Evolutionary conservation across 2,888 invertebrate species (phyloP).

Genomic region (Alloscopus bannaensis): DNA sequence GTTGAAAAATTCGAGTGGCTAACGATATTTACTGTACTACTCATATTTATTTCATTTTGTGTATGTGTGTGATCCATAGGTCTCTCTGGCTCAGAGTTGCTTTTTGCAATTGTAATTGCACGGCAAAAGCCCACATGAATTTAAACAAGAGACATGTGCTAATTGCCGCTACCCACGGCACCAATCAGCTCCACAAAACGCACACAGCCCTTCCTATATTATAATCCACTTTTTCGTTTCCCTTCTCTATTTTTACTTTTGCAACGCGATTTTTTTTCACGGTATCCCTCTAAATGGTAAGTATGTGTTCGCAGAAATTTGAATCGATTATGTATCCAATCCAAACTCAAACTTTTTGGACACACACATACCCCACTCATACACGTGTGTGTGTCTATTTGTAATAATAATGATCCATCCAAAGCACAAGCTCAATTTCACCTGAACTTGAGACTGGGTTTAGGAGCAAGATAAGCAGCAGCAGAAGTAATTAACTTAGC

Average conservation of each 20-base stretch:
- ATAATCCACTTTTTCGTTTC: background rate
- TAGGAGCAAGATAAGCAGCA: too few species aligned
- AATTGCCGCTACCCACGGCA: slow-evolving; percentile 57
- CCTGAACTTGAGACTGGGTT: background rate
- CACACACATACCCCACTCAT: background rate
- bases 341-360: background rate
- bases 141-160: slow-evolving; percentile 46
- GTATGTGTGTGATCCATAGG: too few species aligned
- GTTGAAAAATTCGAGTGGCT: too few species aligned
- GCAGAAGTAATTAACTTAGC: slow-evolving; percentile 29
- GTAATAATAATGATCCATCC: too few species aligned
- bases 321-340: background rate
- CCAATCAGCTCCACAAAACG: background rate
- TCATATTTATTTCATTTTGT: too few species aligned
- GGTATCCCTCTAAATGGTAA: background rate
- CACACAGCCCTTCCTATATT: too few species aligned
- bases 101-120: slow-evolving; percentile 50
- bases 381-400: too few species aligned
- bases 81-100: too few species aligned
- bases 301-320: too few species aligned
- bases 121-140: slow-evolving; percentile 52
- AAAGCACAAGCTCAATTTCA: background rate
- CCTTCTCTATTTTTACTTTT: background rate
- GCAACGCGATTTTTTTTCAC: slow-evolving; percentile 8
- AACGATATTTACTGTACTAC: too few species aligned